These are phyloP conservation scores for Vipera latastei DNA, from an alignment of 2,797 vertebrate species.

Conservation along the genomic window DNA sequence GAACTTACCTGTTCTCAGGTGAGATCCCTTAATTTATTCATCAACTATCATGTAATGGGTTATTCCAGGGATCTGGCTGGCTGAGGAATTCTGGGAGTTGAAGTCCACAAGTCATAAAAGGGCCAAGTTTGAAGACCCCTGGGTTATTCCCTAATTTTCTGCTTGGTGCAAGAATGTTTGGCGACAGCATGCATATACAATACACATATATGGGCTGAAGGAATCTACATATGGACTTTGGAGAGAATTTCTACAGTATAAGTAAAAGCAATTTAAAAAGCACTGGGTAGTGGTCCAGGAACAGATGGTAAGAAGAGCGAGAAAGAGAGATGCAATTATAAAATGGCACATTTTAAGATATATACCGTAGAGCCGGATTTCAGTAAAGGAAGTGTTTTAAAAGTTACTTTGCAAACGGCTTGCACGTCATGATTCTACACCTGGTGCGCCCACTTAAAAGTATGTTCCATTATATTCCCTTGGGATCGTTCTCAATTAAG, in stretches of 20 bases:
- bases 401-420: neutral
- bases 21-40: neutral
- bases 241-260: constrained; percentile 26
- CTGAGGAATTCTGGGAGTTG: no score
- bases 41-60: neutral
- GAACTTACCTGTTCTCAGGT: neutral
- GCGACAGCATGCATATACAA: neutral
- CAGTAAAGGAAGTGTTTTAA: neutral
- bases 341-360: neutral
- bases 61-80: no score
- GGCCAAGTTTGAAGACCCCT: neutral
- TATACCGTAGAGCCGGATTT: neutral
- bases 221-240: constrained; percentile 40
- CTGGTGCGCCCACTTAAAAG: neutral
- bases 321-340: neutral
- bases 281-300: constrained; percentile 35
- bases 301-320: constrained; percentile 10
- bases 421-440: no score
- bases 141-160: neutral
- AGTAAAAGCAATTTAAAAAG: constrained; percentile 49
- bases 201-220: constrained; percentile 34
- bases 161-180: neutral
- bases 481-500: neutral
- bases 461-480: neutral
- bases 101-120: no score